Base-by-base conservation (phyloP, 2,797 vertebrate species). In the Geotrypetes seraphini region DNA sequence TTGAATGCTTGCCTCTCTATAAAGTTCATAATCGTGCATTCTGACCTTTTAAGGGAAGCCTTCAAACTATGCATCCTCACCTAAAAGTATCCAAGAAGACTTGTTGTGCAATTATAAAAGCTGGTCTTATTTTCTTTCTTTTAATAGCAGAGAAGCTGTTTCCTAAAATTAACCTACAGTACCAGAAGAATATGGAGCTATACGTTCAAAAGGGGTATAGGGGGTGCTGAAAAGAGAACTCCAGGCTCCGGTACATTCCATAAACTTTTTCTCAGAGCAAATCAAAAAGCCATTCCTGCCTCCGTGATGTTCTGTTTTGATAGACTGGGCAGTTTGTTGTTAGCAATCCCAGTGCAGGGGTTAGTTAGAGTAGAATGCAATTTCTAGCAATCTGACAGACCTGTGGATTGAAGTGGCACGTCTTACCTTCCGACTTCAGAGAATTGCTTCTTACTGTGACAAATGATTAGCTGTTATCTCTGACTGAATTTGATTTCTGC, bases 401-500 rank as follows among this genome's bases (percentile, higher is more conserved):
- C 75, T 60, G 72, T 49, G 52, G 90, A 89, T 90, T 88, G 89
- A 88, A 90, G 85, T 81, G 83, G 80, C 69, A 73, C 83, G 79
- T 88, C 86, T 84, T 88, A 81, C 82, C 64, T 80, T 86, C 80
- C 81, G 86, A 91, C 92, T 89, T 87, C 85, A 78, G 88, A 87
- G 90, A 92, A 94, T 95, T 92, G 89, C 91, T 92, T 93, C 88
- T 91, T 78, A 71, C 77, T 83, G 85, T 90, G 88, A 92, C 86
- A 89, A 92, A 94, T 92, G 92, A 97, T 97, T 92, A 92, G 86
- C 89, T 71, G 81, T 91, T 95, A 97, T 97, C 90, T 92, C 67
- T 9, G 82, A 75, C 79, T 64, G 81, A 91, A 89, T 95, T 92
- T 91, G 86, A 92, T 93, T 90, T 86, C 83, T 77, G 58, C 80